phyloP scores from a whole-genome alignment of 2,797 vertebrate genomes.

The Melopsittacus undulatus region DNA sequence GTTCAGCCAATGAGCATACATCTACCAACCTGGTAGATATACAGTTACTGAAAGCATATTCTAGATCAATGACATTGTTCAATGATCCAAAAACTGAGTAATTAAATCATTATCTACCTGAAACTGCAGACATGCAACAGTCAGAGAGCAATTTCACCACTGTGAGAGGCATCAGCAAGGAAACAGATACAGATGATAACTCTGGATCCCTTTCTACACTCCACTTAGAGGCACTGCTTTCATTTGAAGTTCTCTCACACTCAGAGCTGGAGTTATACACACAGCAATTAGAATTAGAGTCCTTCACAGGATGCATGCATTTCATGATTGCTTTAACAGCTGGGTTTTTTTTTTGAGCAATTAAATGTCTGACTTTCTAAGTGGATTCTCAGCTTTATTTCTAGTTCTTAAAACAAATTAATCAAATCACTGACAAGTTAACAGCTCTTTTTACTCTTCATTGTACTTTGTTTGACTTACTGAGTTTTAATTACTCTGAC shows the following conservation, averaged over 20 bases:
- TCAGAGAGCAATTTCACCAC: background rate
- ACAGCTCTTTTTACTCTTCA: background rate
- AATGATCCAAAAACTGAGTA: background rate
- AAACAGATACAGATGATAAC: background rate
- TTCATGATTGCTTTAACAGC: background rate
- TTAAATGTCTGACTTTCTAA: background rate
- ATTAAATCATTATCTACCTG: constrained; percentile 26
- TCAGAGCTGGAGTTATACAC: background rate
- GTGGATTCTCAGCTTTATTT: background rate
- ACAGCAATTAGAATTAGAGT: background rate
- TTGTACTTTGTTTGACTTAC: background rate
- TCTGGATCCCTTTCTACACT: background rate
- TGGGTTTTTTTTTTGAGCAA: background rate
- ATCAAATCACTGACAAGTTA: background rate
- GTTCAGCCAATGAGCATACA: background rate
- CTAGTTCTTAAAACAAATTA: background rate
- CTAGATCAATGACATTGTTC: background rate
- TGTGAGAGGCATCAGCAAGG: constrained; percentile 35
- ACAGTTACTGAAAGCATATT: background rate
- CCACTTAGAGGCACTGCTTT: background rate
- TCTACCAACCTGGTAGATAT: background rate
- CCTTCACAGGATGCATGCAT: background rate
- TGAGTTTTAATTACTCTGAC: background rate
- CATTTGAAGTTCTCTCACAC: constrained; percentile 3
- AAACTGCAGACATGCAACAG: background rate